Evolutionary conservation across 2,113 vertebrate species (phyloP), one percentile per base, ranked within the genome.

Genomic region (Mus spicilegus): DNA sequence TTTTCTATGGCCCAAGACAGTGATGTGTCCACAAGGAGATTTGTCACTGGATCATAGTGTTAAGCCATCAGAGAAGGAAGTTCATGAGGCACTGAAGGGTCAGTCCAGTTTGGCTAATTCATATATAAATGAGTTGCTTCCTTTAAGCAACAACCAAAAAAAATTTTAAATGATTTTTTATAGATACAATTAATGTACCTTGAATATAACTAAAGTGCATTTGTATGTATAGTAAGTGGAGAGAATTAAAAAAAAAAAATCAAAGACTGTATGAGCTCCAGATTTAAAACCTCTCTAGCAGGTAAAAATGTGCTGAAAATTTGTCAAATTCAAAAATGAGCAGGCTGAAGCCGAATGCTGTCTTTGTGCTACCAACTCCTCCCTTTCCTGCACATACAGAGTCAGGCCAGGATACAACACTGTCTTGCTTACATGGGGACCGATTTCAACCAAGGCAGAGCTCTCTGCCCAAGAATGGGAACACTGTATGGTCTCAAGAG

Each of bases 91-190:
- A 28, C 58, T n/a, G 39, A 36, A 20, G 58, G 46, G 22, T 46
- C 20, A 42, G 39, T 14, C 42, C 70, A 67, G 78, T 72, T 70
- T 28, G 33, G 49, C 26, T 26, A n/a, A 24, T 39, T 87, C 30
- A 26, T 17, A 5, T 9, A 42, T 16, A 90, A 72, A 73, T 51
- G 14, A 81, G 73, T 1, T 86, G 42, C 46, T 95, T 73, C 49
- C 46, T 58, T 96, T 46, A 93, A 88, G 67, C 91, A 92, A 88
- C 33, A 89, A 89, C 19, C 49, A 54, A 87, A 81, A n/a, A 87
- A 46, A 13, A 5, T 61, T 72, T 56, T 69, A 65, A 87, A 82
- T 42, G 7, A 69, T 36, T 69, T 81, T 73, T 54, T 81, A 56
- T 56, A 19, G 33, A 36, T 85, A 76, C 63, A 54, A 65, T 58